Base-by-base conservation (phyloP, 2,797 vertebrate genomes). In the Chiroxiphia lanceolata region DNA sequence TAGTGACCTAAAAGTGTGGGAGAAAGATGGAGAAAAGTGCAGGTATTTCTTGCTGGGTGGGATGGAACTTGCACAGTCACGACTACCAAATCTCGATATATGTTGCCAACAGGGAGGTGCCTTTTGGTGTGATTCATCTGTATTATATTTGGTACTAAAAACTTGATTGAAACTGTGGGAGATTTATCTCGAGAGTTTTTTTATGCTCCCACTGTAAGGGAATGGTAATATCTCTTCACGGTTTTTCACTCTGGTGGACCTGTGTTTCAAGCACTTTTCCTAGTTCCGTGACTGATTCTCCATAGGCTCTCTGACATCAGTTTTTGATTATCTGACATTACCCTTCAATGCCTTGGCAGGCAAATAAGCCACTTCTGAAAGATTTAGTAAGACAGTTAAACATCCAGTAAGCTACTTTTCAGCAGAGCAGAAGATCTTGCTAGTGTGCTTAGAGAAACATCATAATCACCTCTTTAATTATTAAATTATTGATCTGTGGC, bases 61-160 rank as follows among this genome's bases (percentile, higher is more conserved):
- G 20, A 22, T 68, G 44, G 56, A 45, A n/a, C 34, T 54, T 54
- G 45, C 69, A 57, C 23, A 33, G 10, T 61, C 0, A 0, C 33
- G 23, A 14, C 29, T 57, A 3, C 16, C 33, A 51, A 48, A 2
- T 68, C 4, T 0, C 5, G 15, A 26, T 45, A 1, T 18, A 10
- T 19, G 18, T 59, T 50, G 15, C 33, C 27, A 54, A 21, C 14
- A 47, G 34, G 31, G 40, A 88, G 11, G 34, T 47, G 6, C 29
- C n/a, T 81, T 36, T 65, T 25, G 20, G 6, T 59, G 44, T 29
- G 53, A 27, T 5, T 74, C 11, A 13, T n/a, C 56, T 29, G 15
- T 17, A 14, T 25, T n/a, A 34, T 3, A 3, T 56, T 67, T 87
- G 45, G 19, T 33, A 60, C 15, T 15, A 45, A 60, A 44, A 68